These are phyloP conservation scores for Tanypteryx hageni DNA, from an alignment of 2,888 invertebrate genomes.

Conservation along the genomic window DNA sequence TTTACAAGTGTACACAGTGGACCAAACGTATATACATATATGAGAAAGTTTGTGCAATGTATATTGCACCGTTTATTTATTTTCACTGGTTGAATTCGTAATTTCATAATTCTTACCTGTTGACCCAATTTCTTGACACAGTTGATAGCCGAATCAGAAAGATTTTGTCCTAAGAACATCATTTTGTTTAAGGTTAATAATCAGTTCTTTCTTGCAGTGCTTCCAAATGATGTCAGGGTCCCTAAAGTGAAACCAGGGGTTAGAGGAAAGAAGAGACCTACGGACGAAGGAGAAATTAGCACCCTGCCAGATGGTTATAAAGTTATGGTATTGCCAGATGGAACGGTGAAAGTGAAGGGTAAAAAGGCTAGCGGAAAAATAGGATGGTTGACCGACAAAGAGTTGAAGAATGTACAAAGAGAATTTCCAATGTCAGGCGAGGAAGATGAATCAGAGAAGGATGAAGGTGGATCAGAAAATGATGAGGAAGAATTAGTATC, in stretches of 20 bases:
- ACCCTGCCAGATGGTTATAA: constrained; percentile 49
- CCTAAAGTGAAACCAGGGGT: background rate
- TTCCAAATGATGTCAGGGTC: constrained; percentile 28
- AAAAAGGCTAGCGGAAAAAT: background rate
- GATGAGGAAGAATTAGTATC: background rate
- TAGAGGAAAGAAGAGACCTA: background rate
- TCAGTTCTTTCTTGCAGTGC: background rate
- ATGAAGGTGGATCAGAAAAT: background rate
- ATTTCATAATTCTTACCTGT: no score
- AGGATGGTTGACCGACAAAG: background rate
- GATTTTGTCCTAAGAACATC: no score
- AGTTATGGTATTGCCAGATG: constrained; percentile 34
- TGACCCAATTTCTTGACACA: no score
- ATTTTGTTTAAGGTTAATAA: background rate
- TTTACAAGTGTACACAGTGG: no score
- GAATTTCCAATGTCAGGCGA: background rate
- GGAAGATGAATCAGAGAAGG: background rate
- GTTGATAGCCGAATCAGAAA: no score
- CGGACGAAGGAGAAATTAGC: background rate
- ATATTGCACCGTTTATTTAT: no score
- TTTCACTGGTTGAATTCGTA: no score
- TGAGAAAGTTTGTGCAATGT: no score
- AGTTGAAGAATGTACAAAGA: background rate
- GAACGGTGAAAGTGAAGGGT: background rate
- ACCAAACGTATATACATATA: no score